Evolutionary conservation across 1,140 invertebrate species (phyloP).

Genomic region (Polyergus mexicanus): DNA sequence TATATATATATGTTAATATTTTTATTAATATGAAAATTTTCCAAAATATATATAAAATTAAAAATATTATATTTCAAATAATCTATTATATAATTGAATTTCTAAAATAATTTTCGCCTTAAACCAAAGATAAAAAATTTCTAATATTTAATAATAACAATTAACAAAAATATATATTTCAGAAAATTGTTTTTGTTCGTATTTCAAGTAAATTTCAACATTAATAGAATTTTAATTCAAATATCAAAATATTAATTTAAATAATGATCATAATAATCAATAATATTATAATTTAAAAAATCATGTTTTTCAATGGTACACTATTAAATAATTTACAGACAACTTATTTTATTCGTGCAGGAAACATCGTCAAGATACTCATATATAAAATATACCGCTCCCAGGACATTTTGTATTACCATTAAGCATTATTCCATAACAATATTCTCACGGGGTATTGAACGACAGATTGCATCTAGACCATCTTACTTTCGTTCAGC

Average conservation of each 20-base stretch:
- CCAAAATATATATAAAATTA: background rate
- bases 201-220: background rate
- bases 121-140: background rate
- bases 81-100: background rate
- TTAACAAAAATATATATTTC: background rate
- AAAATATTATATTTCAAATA: background rate
- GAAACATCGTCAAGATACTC: background rate
- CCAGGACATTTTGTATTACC: constrained; percentile 9
- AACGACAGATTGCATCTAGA: constrained; percentile 50
- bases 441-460: constrained; percentile 4
- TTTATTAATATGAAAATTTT: background rate
- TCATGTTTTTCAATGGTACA: background rate
- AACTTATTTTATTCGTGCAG: background rate
- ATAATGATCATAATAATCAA: background rate
- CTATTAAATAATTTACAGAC: background rate
- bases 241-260: background rate
- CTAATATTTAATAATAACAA: background rate
- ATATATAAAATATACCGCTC: background rate
- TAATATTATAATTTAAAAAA: background rate
- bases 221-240: background rate
- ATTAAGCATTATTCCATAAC: constrained; percentile 33
- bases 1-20: background rate
- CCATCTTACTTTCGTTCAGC: constrained; percentile 50
- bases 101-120: background rate
- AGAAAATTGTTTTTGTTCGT: background rate